Conservation (phyloP, 1,140 invertebrate species). For the Acromyrmex echinatior region DNA sequence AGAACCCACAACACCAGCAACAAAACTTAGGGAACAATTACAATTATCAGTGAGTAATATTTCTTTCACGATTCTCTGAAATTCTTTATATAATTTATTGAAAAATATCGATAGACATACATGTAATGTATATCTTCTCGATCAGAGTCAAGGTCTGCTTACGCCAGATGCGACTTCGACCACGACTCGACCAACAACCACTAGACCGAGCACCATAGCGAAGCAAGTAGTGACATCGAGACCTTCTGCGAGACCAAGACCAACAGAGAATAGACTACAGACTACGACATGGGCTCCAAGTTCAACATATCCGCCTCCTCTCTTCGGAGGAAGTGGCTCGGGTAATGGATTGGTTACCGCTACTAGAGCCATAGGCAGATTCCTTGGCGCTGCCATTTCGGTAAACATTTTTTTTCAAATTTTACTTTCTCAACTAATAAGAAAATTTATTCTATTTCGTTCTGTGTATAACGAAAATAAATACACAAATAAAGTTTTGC, state of each 20-base stretch:
- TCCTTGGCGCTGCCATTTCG: conserved; percentile 91
- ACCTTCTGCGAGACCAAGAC: conserved; percentile 7
- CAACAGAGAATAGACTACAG: conserved; percentile 61
- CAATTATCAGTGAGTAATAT: conserved; percentile 87
- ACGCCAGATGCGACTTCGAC: conserved; percentile 43
- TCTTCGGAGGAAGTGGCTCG: conserved; percentile 77
- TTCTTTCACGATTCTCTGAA: not conserved
- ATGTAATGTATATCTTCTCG: not conserved
- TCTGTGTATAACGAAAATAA: not conserved
- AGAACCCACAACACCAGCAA: conserved; percentile 89
- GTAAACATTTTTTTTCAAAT: conserved; percentile 82
- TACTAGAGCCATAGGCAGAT: conserved; percentile 91
- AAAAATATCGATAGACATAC: not conserved
- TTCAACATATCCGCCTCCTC: conserved; percentile 84
- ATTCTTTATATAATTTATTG: not conserved
- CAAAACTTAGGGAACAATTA: conserved; percentile 86
- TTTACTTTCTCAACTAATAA: conserved; percentile 7
- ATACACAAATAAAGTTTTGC: not conserved
- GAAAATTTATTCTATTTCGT: not conserved
- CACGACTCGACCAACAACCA: conserved; percentile 63
- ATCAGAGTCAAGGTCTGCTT: conserved; percentile 11
- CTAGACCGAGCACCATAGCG: conserved; percentile 59
- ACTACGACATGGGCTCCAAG: conserved; percentile 77
- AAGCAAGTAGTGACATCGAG: conserved; percentile 72
- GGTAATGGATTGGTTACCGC: conserved; percentile 88